Base-by-base conservation (phyloP, 2,113 vertebrate species). In the Tichodroma muraria region DNA sequence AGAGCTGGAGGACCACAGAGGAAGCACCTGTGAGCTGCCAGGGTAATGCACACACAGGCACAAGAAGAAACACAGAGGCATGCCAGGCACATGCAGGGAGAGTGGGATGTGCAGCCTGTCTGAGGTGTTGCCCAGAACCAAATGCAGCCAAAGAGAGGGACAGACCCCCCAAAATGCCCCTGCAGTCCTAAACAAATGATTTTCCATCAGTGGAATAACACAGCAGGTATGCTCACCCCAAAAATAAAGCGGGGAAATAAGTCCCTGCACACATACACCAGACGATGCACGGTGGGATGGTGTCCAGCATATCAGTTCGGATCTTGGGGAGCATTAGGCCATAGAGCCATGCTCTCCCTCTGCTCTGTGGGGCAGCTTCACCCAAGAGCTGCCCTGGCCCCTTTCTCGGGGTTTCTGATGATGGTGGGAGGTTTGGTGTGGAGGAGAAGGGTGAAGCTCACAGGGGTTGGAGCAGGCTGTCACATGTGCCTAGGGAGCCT, bases 401-500 rank as follows among this genome's bases (percentile, higher is more conserved):
- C 28, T 53, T 25, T 72, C 6, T 25, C 10, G 31, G 31, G 6
- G 15, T n/a, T 75, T 44, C 80, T 64, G 75, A 25, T 1, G 8
- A 10, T n/a, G 1, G 4, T 9, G 31, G 69, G 27, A 59, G 33
- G 30, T 60, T 71, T 52, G 49, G 42, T 18, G 6, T 50, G 27
- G 24, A 42, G 35, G 33, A 47, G 47, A 33, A 42, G 8, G 33
- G 10, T 25, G 15, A 89, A 40, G 78, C 21, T 89, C n/a, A 27
- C 45, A 10, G 40, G 19, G 47, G 13, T 22, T 3, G 6, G 61
- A 56, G 54, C 11, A 23, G 40, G 45, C 10, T 44, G 15, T 56
- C 2, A 1, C 1, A 3, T 20, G 7, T 0, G 0, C 47, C 33
- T 0, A 10, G 30, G 35, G 40, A 82, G 61, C 35, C 35, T 47